Evolutionary conservation across 1,140 invertebrate species (phyloP), one percentile per base, ranked within the genome.

Genomic region (Drosophila gunungcola): DNA sequence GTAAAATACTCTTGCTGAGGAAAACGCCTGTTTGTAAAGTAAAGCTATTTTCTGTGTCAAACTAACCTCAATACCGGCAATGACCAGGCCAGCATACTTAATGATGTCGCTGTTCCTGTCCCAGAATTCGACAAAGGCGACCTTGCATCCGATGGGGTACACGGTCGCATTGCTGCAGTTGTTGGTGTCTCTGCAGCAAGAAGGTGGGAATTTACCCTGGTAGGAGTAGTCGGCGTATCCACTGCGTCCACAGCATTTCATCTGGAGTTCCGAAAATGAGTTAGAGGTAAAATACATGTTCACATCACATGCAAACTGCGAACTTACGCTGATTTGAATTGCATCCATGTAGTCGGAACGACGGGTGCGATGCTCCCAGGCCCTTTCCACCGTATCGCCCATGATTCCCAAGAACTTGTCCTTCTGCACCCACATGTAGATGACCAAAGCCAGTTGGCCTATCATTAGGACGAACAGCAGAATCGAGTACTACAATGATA

Each of bases 41-140:
- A 32, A 7, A 32, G 2, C 7, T 32, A 5, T 5, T 6, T 2
- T 32, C 29, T 32, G 29, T 7, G 29, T 6, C 5, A 32, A 32
- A 60, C 70, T 53, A 3, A 96, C 95, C 93, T 96, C 95, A 77
- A 95, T 92, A 75, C 92, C 95, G 49, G 95, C 95, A 69, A 96
- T 93, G 55, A 94, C 95, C 57, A 96, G 94, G 12, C 95, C 95
- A 36, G 96, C 86, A 12, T 94, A 94, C 77, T 94, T 95, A 46
- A 96, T 93, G 34, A 94, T 85, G 64, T 94, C 93, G 57, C 94
- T 94, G 80, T 93, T 91, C 92, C 16, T 89, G 90, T 73, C 93
- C 90, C 73, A 95, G 91, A 13, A 94, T 0, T 93, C 78, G 11
- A 83, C 83, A 2, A 95, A 58, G 7, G 64, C 70, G 0, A 41